Evolutionary conservation across 2,797 vertebrate species (phyloP).

Genomic region (Sebastes umbrosus): DNA sequence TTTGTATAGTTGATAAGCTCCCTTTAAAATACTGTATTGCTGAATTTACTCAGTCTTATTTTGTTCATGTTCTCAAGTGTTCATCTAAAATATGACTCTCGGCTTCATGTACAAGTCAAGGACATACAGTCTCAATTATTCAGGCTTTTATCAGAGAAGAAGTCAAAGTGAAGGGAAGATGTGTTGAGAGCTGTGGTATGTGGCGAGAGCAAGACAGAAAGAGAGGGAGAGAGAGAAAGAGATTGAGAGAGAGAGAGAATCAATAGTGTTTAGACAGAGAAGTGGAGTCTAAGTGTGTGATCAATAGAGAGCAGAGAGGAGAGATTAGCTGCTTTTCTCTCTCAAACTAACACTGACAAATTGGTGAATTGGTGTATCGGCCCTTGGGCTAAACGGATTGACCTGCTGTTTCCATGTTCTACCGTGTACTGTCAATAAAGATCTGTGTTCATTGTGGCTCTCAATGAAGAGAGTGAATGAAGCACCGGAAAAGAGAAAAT

Average conservation of each 20-base stretch:
- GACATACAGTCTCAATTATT: conserved; percentile 34
- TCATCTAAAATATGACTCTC: conserved; percentile 19
- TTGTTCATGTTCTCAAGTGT: conserved; percentile 10
- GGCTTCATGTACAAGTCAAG: not conserved
- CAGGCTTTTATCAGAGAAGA: conserved; percentile 42
- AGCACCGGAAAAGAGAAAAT: conserved; percentile 40
- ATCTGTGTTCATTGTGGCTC: conserved; percentile 78
- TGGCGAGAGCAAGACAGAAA: conserved; percentile 55
- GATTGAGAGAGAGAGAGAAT: conserved; percentile 83
- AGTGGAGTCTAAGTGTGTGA: conserved; percentile 89
- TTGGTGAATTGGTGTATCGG: conserved; percentile 86
- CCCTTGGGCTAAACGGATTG: conserved; percentile 85
- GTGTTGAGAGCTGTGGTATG: conserved; percentile 68
- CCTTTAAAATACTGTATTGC: conserved; percentile 2
- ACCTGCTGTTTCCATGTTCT: conserved; percentile 84
- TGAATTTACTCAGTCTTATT: conserved; percentile 10
- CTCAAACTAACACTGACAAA: conserved; percentile 86
- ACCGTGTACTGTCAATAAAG: conserved; percentile 83
- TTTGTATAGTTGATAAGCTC: conserved; percentile 25
- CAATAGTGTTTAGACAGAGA: conserved; percentile 92
- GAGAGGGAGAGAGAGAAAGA: conserved; percentile 66
- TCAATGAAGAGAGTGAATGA: conserved; percentile 75
- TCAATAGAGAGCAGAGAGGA: conserved; percentile 88
- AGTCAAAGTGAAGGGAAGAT: conserved; percentile 46
- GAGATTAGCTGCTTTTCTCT: conserved; percentile 86